Base-by-base conservation (phyloP, 2,888 invertebrate species). In the Xestobium rufovillosum region DNA sequence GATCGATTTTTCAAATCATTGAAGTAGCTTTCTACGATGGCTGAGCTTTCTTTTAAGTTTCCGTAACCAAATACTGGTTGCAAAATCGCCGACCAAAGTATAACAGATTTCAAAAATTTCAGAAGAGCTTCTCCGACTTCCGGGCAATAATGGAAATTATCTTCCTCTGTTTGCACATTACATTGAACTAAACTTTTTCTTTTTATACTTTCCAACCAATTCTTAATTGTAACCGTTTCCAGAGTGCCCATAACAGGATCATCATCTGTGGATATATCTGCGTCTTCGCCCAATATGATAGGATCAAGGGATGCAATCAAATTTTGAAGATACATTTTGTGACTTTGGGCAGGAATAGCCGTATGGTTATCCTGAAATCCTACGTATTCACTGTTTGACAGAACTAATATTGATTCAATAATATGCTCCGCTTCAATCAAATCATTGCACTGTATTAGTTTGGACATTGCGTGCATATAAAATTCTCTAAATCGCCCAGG, bases 81-180 rank as follows among this genome's bases (percentile, higher is more conserved):
- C 23, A 19, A 19, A 19, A 19, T n/a, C 6, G 6, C 23, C 23
- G 23, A 19, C 23, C 23, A 19, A n/a, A 19, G 23, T 19, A 19
- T 8, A 19, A 19, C 6, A 8, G 23, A 8, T 6, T n/a, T 19
- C 23, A 19, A n/a, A 19, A 19, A 19, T 19, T n/a, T 19, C 6
- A 6, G n/a, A 6, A 19, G n/a, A 19, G 6, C n/a, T 6, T 19
- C 23, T n/a, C 6, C 6, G n/a, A 19, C 6, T 19, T 19, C 23
- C n/a, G 23, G 23, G 23, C 23, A 19, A n/a, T 19, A 19, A n/a
- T 19, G 23, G n/a, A 19, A 19, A 19, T 19, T 19, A n/a, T 19
- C 23, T 6, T 19, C 23, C 6, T 19, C 23, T 19, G 23, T 19
- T n/a, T 19, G 23, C 6, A 19, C n/a, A 8, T 19, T 6, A n/a